Percentiles rank a stretch among this genome's conserved stretches.
These are phyloP conservation scores for Acanthochromis polyacanthus DNA, from an alignment of 2,113 vertebrate genomes.

Conservation along the genomic window DNA sequence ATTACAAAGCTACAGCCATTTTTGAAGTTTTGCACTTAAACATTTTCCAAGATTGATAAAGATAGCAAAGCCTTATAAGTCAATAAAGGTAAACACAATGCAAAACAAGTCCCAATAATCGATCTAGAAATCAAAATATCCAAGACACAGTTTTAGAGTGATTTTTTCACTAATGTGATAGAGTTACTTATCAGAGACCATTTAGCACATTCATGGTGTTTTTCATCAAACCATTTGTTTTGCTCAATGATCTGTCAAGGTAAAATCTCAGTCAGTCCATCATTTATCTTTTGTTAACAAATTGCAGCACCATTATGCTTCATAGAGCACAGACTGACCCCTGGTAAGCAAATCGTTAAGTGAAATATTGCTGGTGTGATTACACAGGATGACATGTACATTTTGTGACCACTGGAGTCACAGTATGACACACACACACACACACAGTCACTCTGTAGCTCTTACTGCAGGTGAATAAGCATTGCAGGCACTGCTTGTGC, in stretches of 20 bases:
- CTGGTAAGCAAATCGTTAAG: not conserved
- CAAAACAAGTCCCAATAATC: not conserved
- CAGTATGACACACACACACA: not conserved
- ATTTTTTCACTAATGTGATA: not conserved
- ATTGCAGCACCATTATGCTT: not conserved
- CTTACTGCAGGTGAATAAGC: slow-evolving; percentile 35
- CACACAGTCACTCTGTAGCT: not conserved
- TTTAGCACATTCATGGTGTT: not conserved
- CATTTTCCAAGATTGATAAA: too few relatives aligned
- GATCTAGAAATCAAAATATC: too few relatives aligned
- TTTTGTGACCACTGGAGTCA: slow-evolving; percentile 1
- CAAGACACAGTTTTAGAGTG: too few relatives aligned
- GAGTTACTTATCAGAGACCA: not conserved
- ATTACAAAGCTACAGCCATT: not conserved
- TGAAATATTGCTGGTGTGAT: too few relatives aligned
- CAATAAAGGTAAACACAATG: not conserved
- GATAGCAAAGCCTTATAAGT: too few relatives aligned
- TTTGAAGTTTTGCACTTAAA: not conserved
- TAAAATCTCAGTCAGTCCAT: not conserved
- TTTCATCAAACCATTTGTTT: not conserved
- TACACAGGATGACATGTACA: not conserved
- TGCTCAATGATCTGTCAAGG: not conserved
- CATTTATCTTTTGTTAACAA: not conserved
- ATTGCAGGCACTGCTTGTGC: slow-evolving; percentile 11
- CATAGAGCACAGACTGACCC: not conserved